Percentiles rank a stretch among this genome's conserved stretches.
These are phyloP conservation scores for Dolichotis patagonum DNA, from an alignment of 2,113 vertebrate genomes.

Conservation along the genomic window DNA sequence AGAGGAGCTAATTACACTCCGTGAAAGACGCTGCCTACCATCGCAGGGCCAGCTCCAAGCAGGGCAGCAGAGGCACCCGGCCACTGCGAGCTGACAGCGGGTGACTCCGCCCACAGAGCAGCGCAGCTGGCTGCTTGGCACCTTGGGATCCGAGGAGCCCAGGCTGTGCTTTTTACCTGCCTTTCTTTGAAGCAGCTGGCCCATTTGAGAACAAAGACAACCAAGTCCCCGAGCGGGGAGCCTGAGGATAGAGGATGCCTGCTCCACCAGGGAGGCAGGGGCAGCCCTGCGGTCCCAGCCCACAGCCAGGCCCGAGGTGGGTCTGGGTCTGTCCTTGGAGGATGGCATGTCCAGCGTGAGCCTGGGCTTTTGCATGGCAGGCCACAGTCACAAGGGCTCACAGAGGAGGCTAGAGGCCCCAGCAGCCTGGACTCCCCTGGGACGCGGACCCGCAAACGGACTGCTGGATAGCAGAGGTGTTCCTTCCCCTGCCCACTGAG, in stretches of 20 bases:
- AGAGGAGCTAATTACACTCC: background rate
- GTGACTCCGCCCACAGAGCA: background rate
- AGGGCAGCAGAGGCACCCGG: background rate
- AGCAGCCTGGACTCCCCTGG: too few relatives aligned
- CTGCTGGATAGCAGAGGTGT: background rate
- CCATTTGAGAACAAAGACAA: background rate
- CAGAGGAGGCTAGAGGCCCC: background rate
- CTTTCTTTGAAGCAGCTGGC: background rate
- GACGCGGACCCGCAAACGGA: too few relatives aligned
- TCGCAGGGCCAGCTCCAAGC: background rate
- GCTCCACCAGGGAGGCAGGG: rapidly evolving
- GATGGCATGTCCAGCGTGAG: background rate
- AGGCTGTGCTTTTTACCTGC: background rate
- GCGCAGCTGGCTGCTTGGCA: background rate
- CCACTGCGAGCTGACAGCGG: background rate
- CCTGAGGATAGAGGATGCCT: rapidly evolving
- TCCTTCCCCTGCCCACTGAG: background rate
- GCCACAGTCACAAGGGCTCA: background rate
- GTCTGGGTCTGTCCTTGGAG: background rate
- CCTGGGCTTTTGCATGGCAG: background rate
- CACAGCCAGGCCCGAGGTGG: background rate
- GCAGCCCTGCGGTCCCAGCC: background rate
- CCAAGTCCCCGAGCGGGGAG: rapidly evolving
- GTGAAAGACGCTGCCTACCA: background rate
- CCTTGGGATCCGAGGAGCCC: background rate